Evolutionary conservation across 2,888 invertebrate species (phyloP).

Genomic region (Eulithis testata): DNA sequence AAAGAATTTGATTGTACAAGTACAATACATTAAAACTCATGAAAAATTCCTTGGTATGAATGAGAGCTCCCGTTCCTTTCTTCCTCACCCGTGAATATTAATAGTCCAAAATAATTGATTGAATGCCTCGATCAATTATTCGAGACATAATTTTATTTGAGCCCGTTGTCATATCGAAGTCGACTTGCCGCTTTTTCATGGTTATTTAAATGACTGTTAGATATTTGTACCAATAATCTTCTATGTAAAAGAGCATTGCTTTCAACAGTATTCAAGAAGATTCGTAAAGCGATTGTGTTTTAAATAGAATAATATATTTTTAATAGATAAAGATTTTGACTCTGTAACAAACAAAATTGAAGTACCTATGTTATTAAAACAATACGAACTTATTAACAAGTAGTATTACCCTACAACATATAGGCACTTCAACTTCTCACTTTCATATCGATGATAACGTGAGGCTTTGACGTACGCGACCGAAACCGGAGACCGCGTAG

Average conservation of each 20-base stretch:
- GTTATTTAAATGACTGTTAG: slow-evolving; percentile 33
- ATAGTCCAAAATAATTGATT: slow-evolving; percentile 58
- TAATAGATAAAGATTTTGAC: too few species aligned
- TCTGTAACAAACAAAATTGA: too few species aligned
- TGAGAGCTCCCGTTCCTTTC: slow-evolving; percentile 16
- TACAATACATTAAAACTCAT: not conserved
- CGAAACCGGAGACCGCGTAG: too few species aligned
- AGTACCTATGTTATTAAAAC: too few species aligned
- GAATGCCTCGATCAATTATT: slow-evolving; percentile 59
- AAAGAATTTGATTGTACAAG: too few species aligned
- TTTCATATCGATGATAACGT: slow-evolving; percentile 10
- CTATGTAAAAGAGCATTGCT: too few species aligned
- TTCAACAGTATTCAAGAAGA: slow-evolving; percentile 15
- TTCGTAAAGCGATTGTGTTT: too few species aligned
- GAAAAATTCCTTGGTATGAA: slow-evolving; percentile 16
- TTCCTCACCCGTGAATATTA: slow-evolving; percentile 52
- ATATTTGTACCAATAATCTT: not conserved
- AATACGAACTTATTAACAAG: not conserved
- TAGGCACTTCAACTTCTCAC: slow-evolving; percentile 10
- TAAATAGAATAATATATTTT: too few species aligned
- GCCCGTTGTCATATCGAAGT: slow-evolving; percentile 22
- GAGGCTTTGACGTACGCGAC: too few species aligned
- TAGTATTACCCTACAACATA: slow-evolving; percentile 3
- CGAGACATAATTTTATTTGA: slow-evolving; percentile 55
- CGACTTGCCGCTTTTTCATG: slow-evolving; percentile 40